These are phyloP conservation scores for Drosophila pseudoobscura DNA, from an alignment of 1,140 invertebrate genomes.

Conservation along the genomic window DNA sequence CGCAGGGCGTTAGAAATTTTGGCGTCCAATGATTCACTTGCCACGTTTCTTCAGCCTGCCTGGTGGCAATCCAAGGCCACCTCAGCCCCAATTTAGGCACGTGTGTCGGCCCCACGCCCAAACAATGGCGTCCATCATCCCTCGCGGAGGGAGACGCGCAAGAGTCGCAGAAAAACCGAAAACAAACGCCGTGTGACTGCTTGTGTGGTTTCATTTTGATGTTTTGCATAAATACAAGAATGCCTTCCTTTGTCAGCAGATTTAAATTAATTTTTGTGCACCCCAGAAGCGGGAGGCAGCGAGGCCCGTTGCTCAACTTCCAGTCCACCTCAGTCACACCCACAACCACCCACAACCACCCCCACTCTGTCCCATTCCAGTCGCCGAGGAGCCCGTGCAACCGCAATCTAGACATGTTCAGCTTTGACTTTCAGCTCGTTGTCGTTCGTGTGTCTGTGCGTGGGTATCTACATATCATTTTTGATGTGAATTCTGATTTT, in stretches of 20 bases:
- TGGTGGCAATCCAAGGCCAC: too few relatives aligned
- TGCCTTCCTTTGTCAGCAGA: conserved; percentile 67
- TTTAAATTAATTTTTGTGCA: conserved; percentile 71
- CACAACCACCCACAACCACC: background rate
- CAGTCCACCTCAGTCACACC: conserved; percentile 2
- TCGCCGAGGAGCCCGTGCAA: conserved; percentile 6
- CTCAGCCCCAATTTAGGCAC: too few relatives aligned
- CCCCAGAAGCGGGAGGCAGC: background rate
- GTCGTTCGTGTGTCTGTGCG: too few relatives aligned
- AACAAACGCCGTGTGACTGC: conserved; percentile 19
- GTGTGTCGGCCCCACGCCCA: too few relatives aligned
- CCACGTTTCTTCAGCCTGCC: too few relatives aligned
- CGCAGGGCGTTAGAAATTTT: background rate
- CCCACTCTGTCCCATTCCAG: too few relatives aligned
- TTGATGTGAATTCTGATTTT: conserved; percentile 63
- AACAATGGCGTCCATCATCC: too few relatives aligned
- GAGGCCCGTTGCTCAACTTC: too few relatives aligned
- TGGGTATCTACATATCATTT: conserved; percentile 46
- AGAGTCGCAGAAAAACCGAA: background rate
- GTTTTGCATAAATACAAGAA: conserved; percentile 69
- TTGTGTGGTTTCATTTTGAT: conserved; percentile 35
- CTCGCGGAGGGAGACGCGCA: background rate
- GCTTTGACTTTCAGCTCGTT: conserved; percentile 4
- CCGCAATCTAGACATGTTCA: conserved; percentile 62
- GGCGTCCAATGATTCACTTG: conserved; percentile 16